These are phyloP conservation scores for Linnaemya vulpina DNA, from an alignment of 2,888 invertebrate genomes.

Conservation along the genomic window DNA sequence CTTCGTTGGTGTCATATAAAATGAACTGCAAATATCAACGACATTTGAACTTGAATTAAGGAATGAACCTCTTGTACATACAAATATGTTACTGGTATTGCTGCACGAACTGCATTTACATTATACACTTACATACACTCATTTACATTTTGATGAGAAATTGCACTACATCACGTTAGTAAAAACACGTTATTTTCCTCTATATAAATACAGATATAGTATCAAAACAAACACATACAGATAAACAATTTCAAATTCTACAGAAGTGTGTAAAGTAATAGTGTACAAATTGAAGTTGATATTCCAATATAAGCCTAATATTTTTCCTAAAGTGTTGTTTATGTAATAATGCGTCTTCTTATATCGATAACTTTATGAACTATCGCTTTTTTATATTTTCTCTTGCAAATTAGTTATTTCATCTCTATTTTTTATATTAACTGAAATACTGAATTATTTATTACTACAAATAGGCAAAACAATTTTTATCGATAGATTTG, in stretches of 20 bases:
- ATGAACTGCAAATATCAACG: constrained; percentile 58
- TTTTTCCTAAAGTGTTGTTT: no score
- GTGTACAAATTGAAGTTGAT: neutral
- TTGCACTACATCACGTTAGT: constrained; percentile 66
- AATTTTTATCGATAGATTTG: no score
- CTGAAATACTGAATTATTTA: no score
- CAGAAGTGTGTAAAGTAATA: constrained; percentile 23
- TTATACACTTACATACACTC: constrained; percentile 43
- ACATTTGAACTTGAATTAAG: constrained; percentile 71
- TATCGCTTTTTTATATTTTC: no score
- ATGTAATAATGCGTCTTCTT: no score
- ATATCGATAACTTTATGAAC: no score
- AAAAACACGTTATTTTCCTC: constrained; percentile 53
- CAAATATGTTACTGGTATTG: neutral
- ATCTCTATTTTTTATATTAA: no score
- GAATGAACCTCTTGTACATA: constrained; percentile 44
- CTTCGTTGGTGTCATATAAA: constrained; percentile 56
- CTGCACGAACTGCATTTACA: constrained; percentile 31
- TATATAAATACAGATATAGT: constrained; percentile 3
- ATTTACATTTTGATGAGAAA: constrained; percentile 71
- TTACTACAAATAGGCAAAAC: no score
- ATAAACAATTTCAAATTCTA: constrained; percentile 10
- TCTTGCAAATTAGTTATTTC: no score
- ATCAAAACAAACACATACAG: constrained; percentile 18
- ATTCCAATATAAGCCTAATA: no score